Base-by-base conservation (phyloP, 2,797 vertebrate genomes). In the Lacerta viridis region DNA sequence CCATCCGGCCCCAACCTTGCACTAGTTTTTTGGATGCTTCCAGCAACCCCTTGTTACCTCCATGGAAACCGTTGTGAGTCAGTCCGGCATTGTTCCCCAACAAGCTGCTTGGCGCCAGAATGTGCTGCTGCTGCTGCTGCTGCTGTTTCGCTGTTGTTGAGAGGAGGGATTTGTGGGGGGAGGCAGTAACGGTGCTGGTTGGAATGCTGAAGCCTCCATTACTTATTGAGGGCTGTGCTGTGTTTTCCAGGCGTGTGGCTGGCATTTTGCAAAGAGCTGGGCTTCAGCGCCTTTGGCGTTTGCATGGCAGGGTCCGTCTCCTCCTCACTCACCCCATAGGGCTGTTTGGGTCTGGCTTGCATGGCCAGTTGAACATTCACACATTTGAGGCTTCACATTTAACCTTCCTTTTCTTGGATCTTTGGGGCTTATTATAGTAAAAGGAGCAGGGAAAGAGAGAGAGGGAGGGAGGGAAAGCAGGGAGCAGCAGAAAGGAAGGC, bases 131-230 rank as follows among this genome's bases (percentile, higher is more conserved):
- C 83, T 82, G 85, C 83, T 82, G 39, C 78, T 79, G 59, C 4
- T 89, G 78, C 41, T 91, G 59, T 66, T 82, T 88, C 64, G 84
- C 46, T 92, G 83, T 66, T 88, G 18, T 86, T 90, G 18, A 75
- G 84, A 78, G n/a, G 29, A 17, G 90, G 90, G 76, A 87, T 94
- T n/a, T 43, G 85, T 23, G 61, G 89, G 80, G 87, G 80, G 85
- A 86, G 36, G 80, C 50, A 55, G 50, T 55, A 89, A 20, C 27
- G 81, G 29, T 3, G 3, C 64, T 46, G 33, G 15, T 0, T 76
- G 41, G 55, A 87, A 87, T 90, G 75, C 64, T 86, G 86, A 90
- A 83, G 29, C 0, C 3, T 84, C 68, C 64, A 0, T n/a, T 90
- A n/a, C 84, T 86, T 2, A 13, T 74, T 15, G 11, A 71, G 23